These are phyloP conservation scores for Stenodera caucasica DNA, from an alignment of 2,888 invertebrate genomes.

Conservation along the genomic window DNA sequence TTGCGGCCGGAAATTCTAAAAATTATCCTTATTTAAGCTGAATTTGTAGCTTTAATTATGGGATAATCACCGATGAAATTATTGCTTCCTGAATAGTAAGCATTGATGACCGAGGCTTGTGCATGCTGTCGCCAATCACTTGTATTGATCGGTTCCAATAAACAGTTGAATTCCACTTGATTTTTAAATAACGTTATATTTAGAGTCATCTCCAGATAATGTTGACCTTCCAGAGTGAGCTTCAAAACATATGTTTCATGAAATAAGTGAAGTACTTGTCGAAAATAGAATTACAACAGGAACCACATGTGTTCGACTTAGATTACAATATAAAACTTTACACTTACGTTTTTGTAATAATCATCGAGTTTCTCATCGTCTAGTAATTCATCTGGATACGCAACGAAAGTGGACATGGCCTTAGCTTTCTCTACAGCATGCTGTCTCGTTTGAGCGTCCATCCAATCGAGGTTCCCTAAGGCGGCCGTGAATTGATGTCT, in stretches of 20 bases:
- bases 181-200: conserved; percentile 60
- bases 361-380: conserved; percentile 74
- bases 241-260: too few relatives aligned
- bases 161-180: conserved; percentile 67
- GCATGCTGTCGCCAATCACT: conserved; percentile 61
- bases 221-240: conserved; percentile 12
- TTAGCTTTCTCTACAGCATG: conserved; percentile 73
- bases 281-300: too few relatives aligned
- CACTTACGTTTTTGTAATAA: conserved; percentile 68
- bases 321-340: too few relatives aligned
- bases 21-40: too few relatives aligned
- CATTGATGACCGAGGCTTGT: conserved; percentile 58
- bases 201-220: conserved; percentile 44
- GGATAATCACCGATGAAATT: too few relatives aligned
- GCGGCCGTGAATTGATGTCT: conserved; percentile 72
- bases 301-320: too few relatives aligned
- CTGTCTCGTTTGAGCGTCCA: conserved; percentile 76
- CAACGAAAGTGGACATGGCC: conserved; percentile 85
- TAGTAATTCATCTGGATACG: conserved; percentile 83
- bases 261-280: too few relatives aligned
- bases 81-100: too few relatives aligned
- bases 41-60: too few relatives aligned
- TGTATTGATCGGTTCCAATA: conserved; percentile 59
- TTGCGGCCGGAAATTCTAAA: conserved; percentile 90
- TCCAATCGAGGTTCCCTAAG: conserved; percentile 89